Conservation (phyloP, 2,113 vertebrate genomes). For the Notarius quadriscutis region DNA sequence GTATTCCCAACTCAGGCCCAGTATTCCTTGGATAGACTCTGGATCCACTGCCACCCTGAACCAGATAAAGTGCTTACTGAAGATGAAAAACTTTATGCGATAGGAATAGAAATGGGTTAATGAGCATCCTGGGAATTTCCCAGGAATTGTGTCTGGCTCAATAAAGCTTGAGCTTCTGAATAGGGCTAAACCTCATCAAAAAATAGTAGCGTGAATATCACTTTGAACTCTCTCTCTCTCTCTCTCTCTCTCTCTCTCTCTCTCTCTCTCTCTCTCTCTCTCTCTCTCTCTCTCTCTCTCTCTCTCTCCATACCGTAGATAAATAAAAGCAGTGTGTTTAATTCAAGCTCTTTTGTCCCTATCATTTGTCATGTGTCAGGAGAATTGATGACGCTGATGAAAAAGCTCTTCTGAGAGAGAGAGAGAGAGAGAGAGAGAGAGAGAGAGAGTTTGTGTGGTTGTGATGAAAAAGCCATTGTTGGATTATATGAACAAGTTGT, state of each 20-base stretch:
- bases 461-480: conserved; percentile 37
- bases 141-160: not conserved
- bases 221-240: not conserved
- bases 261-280: not conserved
- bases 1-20: not conserved
- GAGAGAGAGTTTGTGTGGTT: not conserved
- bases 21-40: not conserved
- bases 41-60: not conserved
- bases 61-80: not conserved
- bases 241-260: too few relatives aligned
- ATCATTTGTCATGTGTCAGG: not conserved
- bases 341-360: not conserved
- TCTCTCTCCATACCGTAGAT: not conserved
- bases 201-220: not conserved
- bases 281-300: not conserved
- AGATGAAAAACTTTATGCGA: not conserved
- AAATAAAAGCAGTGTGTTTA: not conserved
- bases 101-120: not conserved
- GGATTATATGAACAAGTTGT: conserved; percentile 40
- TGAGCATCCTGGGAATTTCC: conserved; percentile 8
- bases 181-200: not conserved
- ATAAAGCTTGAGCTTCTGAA: not conserved
- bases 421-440: not conserved
- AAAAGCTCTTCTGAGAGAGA: conserved; percentile 1
- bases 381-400: conserved; percentile 28